These are phyloP conservation scores for Distichodus sexfasciatus DNA, from an alignment of 2,797 vertebrate genomes.

Conservation along the genomic window DNA sequence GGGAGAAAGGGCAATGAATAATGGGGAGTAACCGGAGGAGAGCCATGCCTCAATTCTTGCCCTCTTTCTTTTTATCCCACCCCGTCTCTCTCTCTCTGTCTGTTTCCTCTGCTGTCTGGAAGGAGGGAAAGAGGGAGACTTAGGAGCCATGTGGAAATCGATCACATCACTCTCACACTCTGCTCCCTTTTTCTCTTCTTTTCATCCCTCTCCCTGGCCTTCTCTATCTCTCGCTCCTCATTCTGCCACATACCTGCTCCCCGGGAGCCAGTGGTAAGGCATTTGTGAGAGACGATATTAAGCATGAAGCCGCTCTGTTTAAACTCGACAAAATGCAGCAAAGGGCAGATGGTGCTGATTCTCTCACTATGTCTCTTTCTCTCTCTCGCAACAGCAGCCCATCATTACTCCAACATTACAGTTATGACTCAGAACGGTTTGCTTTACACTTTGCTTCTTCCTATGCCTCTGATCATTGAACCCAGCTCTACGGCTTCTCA, in stretches of 20 bases:
- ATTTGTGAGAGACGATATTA: constrained; percentile 20
- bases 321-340: too few relatives aligned
- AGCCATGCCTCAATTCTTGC: constrained; percentile 55
- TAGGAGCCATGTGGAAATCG: constrained; percentile 71
- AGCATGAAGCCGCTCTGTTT: constrained; percentile 6
- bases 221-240: background rate
- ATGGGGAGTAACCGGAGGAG: constrained; percentile 55
- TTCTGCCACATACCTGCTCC: background rate
- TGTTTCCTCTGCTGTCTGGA: constrained; percentile 36
- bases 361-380: too few relatives aligned
- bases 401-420: too few relatives aligned
- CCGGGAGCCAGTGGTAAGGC: constrained; percentile 26
- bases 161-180: constrained; percentile 60
- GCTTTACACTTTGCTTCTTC: too few relatives aligned
- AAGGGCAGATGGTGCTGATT: too few relatives aligned
- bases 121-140: constrained; percentile 65
- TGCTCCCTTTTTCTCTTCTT: constrained; percentile 16
- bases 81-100: constrained; percentile 1
- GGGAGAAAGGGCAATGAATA: constrained; percentile 36
- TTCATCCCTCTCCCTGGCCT: constrained; percentile 13
- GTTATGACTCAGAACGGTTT: too few relatives aligned
- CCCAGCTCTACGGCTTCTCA: too few relatives aligned
- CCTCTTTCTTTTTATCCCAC: constrained; percentile 41
- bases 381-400: too few relatives aligned
- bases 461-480: too few relatives aligned